phyloP scores from a whole-genome alignment of 2,888 invertebrate species.

The Metacarcinus magister region DNA sequence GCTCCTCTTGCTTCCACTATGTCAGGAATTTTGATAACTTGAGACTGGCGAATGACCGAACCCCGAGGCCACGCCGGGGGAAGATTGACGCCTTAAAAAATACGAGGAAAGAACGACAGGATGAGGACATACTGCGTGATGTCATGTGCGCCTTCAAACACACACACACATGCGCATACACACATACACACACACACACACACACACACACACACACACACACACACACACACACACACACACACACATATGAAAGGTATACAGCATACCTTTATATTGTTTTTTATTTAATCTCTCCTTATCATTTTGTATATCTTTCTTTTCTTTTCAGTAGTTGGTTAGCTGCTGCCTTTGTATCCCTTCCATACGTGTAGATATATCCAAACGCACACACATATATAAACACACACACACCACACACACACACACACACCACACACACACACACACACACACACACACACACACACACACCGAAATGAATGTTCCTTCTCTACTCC shows the following conservation, averaged over 20 bases:
- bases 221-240: no score
- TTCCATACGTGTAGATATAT: no score
- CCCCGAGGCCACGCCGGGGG: not conserved
- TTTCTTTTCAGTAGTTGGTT: no score
- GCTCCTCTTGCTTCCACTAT: slow-evolving; percentile 21
- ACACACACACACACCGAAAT: slow-evolving; percentile 15
- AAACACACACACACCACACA: not conserved
- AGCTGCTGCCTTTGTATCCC: no score
- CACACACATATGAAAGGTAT: not conserved
- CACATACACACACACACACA: slow-evolving; percentile 1
- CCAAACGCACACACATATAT: not conserved
- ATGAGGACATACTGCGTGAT: not conserved
- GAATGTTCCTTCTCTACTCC: slow-evolving; percentile 3
- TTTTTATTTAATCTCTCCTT: no score
- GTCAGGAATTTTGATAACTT: slow-evolving; percentile 48
- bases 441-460: slow-evolving; percentile 26
- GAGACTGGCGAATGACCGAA: not conserved
- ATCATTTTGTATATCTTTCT: no score
- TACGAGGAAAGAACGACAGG: not conserved
- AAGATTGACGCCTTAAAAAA: not conserved
- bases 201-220: not conserved
- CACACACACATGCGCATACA: not conserved
- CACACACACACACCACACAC: slow-evolving; percentile 26
- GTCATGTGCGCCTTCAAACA: not conserved
- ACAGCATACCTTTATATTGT: not conserved